A percentile compares a stretch with the other conserved stretches of the same genome.
Conservation (phyloP, 2,797 vertebrate species). For the Halcyon chelicuti region DNA sequence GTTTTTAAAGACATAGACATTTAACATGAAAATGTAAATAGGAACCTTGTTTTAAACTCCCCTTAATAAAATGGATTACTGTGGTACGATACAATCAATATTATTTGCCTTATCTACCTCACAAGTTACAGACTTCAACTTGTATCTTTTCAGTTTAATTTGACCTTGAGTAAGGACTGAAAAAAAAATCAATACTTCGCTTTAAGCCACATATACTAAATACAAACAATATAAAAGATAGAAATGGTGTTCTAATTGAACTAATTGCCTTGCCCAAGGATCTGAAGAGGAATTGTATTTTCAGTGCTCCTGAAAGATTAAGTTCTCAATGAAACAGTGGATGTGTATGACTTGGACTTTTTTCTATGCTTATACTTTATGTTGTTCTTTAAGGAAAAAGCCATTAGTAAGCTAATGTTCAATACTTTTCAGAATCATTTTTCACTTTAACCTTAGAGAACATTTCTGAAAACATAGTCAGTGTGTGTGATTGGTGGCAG, state of each 20-base stretch:
- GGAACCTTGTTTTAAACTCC: slow-evolving; percentile 76
- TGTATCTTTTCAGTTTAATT: slow-evolving; percentile 76
- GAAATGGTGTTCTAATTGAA: slow-evolving; percentile 62
- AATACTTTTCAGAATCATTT: not conserved
- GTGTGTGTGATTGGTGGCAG: not conserved
- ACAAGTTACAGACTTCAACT: slow-evolving; percentile 70
- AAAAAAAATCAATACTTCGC: slow-evolving; percentile 72
- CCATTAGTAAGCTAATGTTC: not conserved
- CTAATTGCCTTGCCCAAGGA: slow-evolving; percentile 65
- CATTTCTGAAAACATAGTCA: not conserved
- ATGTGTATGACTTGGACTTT: not conserved
- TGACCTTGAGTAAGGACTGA: slow-evolving; percentile 79
- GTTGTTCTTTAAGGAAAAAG: not conserved
- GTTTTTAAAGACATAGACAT: slow-evolving; percentile 67
- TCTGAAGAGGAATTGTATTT: slow-evolving; percentile 19
- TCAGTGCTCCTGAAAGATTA: not conserved
- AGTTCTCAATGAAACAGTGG: slow-evolving; percentile 16
- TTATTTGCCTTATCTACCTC: slow-evolving; percentile 73
- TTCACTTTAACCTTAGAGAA: not conserved
- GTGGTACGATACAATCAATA: slow-evolving; percentile 81
- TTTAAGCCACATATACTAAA: slow-evolving; percentile 70
- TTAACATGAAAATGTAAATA: slow-evolving; percentile 80
- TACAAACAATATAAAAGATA: slow-evolving; percentile 65
- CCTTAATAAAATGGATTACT: slow-evolving; percentile 84
- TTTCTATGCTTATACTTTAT: not conserved